A percentile compares a stretch with the other conserved stretches of the same genome.
These are phyloP conservation scores for Pristionchus fissidentatus DNA, from an alignment of 2,888 invertebrate species.

Conservation along the genomic window DNA sequence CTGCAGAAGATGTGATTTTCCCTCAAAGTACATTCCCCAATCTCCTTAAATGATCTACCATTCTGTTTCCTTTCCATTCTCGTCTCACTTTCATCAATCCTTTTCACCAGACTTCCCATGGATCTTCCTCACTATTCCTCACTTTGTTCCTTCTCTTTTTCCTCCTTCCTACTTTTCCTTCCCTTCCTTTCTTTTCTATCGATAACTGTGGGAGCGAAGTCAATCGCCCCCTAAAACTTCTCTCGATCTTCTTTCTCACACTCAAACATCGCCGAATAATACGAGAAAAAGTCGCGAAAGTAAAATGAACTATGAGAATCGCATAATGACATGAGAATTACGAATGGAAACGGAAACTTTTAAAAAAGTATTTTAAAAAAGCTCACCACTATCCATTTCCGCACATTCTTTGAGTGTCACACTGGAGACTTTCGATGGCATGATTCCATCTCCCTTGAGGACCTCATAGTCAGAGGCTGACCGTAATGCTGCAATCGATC, in stretches of 20 bases:
- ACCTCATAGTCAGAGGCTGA: constrained; percentile 36
- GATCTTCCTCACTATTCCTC: constrained; percentile 13
- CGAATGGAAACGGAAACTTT: neutral
- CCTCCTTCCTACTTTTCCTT: neutral
- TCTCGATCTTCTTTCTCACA: neutral
- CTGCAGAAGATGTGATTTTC: neutral
- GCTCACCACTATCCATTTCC: constrained; percentile 18
- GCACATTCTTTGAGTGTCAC: constrained; percentile 9
- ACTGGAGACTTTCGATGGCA: constrained; percentile 7
- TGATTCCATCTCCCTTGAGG: constrained; percentile 17
- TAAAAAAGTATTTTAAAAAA: too few species aligned
- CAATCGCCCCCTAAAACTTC: neutral
- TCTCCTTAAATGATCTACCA: too few species aligned
- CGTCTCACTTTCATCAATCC: constrained; percentile 26
- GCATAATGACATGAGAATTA: neutral
- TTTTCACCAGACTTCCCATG: neutral
- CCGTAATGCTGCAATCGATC: neutral
- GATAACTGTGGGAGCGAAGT: constrained; percentile 40
- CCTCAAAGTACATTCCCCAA: neutral
- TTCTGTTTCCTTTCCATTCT: neutral
- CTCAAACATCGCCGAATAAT: neutral
- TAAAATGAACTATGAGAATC: too few species aligned
- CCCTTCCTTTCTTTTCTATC: neutral
- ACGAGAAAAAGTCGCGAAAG: neutral
- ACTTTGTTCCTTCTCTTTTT: neutral